phyloP scores from a whole-genome alignment of 2,797 vertebrate species.

The Ctenopoma multispine region DNA sequence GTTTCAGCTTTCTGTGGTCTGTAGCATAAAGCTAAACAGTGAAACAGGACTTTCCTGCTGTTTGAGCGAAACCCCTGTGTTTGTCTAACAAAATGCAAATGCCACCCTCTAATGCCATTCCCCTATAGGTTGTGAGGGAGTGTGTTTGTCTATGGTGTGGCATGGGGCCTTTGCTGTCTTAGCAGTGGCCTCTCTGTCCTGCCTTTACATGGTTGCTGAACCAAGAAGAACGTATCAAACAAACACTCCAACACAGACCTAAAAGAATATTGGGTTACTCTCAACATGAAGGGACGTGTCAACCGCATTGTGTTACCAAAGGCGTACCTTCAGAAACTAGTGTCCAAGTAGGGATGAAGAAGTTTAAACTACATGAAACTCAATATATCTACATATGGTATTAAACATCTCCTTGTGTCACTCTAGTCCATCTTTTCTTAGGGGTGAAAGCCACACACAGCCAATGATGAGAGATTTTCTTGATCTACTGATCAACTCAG shows the following conservation, averaged over 20 bases:
- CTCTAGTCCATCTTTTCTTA: conserved; percentile 11
- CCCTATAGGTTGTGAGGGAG: conserved; percentile 66
- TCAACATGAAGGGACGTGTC: conserved; percentile 55
- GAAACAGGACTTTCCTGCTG: conserved; percentile 58
- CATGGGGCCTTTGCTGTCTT: conserved; percentile 61
- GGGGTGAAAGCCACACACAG: conserved; percentile 4
- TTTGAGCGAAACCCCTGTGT: conserved; percentile 57
- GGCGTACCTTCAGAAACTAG: conserved; percentile 28
- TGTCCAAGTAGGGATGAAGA: conserved; percentile 14
- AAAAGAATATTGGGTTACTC: conserved; percentile 63
- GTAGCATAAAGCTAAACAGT: conserved; percentile 43
- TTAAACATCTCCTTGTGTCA: conserved; percentile 12
- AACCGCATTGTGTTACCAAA: conserved; percentile 41
- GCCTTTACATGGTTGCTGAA: conserved; percentile 61
- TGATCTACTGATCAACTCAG: conserved; percentile 62
- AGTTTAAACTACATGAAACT: neutral
- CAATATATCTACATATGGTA: neutral
- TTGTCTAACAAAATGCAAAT: conserved; percentile 65
- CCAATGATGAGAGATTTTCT: conserved; percentile 41
- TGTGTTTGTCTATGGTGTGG: conserved; percentile 79
- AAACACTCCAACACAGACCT: conserved; percentile 68
- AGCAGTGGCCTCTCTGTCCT: conserved; percentile 60
- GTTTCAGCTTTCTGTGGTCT: conserved; percentile 43
- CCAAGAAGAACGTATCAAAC: conserved; percentile 72
- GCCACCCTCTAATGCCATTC: conserved; percentile 62